A percentile compares a stretch with the other conserved stretches of the same genome.
Conservation (phyloP, 2,113 vertebrate species). For the Hippocampus mohnikei region DNA sequence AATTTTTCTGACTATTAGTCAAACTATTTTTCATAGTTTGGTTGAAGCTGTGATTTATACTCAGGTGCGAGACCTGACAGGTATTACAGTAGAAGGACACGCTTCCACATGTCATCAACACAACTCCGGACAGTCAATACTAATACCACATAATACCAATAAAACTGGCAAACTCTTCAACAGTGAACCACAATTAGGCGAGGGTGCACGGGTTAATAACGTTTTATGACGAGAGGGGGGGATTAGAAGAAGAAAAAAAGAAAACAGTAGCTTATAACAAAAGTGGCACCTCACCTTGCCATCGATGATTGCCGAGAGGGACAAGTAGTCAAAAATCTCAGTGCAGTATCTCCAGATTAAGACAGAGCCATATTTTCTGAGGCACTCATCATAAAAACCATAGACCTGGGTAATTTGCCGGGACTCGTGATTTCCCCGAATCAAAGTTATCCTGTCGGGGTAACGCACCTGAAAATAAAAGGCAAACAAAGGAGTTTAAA, state of each 20-base stretch:
- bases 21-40: too few relatives aligned
- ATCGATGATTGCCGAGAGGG: slow-evolving; percentile 92
- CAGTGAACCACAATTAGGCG: too few relatives aligned
- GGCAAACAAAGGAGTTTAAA: not conserved
- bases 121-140: too few relatives aligned
- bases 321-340: slow-evolving; percentile 95
- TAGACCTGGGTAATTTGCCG: slow-evolving; percentile 94
- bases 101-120: too few relatives aligned
- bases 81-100: too few relatives aligned
- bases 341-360: slow-evolving; percentile 97
- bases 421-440: slow-evolving; percentile 92
- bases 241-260: not conserved
- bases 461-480: slow-evolving; percentile 80
- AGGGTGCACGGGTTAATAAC: not conserved
- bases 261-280: not conserved
- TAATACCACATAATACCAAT: too few relatives aligned
- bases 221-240: not conserved
- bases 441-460: slow-evolving; percentile 91
- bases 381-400: slow-evolving; percentile 92
- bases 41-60: too few relatives aligned
- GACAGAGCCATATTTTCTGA: slow-evolving; percentile 92
- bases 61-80: too few relatives aligned
- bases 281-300: slow-evolving; percentile 79
- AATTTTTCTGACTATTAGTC: not conserved
- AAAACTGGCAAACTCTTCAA: too few relatives aligned